A percentile compares a stretch with the other conserved stretches of the same genome.
Evolutionary conservation across 2,113 vertebrate species (phyloP).

Genomic region (Dinomys branickii): DNA sequence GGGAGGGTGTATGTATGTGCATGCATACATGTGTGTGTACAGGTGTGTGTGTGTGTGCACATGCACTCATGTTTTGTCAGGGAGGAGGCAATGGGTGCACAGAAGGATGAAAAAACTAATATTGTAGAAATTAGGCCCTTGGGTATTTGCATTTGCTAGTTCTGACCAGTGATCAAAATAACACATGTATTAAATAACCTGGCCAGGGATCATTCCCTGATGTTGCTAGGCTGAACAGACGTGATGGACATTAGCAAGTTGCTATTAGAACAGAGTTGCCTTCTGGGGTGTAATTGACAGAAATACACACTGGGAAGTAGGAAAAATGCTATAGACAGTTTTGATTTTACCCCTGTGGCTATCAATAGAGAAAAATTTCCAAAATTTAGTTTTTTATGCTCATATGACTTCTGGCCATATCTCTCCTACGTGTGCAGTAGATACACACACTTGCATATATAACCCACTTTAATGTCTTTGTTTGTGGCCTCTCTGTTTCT

Average conservation of each 20-base stretch:
- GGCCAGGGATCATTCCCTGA: slow-evolving; percentile 1
- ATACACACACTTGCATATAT: neutral
- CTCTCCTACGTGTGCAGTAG: slow-evolving; percentile 16
- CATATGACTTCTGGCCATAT: slow-evolving; percentile 5
- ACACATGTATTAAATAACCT: slow-evolving; percentile 47
- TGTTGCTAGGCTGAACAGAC: slow-evolving; percentile 45
- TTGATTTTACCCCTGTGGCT: neutral
- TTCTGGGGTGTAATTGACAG: slow-evolving; percentile 32
- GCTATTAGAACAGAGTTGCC: slow-evolving; percentile 57
- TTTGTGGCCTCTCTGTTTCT: slow-evolving; percentile 46
- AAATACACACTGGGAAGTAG: neutral
- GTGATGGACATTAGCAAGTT: slow-evolving; percentile 49
- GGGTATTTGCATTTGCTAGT: slow-evolving; percentile 44
- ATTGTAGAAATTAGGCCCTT: slow-evolving; percentile 63
- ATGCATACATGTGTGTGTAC: neutral
- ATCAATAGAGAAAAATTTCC: slow-evolving; percentile 38
- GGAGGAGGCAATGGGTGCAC: neutral
- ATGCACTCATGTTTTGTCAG: neutral
- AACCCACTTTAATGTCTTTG: slow-evolving; percentile 22
- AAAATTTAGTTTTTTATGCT: slow-evolving; percentile 34
- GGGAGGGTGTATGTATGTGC: neutral
- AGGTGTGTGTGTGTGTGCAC: neutral
- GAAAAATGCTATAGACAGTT: slow-evolving; percentile 6
- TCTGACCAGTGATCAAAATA: slow-evolving; percentile 62
- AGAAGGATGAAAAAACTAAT: slow-evolving; percentile 37